Evolutionary conservation across 2,888 invertebrate genomes (phyloP), one percentile per base, ranked within the genome.

Genomic region (Nemoura dubitans): DNA sequence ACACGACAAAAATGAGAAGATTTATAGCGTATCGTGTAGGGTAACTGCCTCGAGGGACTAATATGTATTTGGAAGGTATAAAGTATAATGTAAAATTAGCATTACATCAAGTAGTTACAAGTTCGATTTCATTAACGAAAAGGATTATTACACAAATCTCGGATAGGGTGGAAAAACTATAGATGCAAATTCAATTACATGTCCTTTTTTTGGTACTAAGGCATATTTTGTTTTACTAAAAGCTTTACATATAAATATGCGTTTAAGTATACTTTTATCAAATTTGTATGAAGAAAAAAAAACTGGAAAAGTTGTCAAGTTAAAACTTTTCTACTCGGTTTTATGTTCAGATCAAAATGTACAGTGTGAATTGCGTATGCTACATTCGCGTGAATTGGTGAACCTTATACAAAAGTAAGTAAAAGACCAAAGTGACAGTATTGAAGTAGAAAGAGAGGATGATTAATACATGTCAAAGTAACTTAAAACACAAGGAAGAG

Each of bases 381-480:
- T 21, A 21, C 59, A 59, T 59, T 59, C 59, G 14, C 26, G 29
- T 84, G 84, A 84, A 28, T 28, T 59, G 76, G 84, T 84, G 29
- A 27, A 21, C 59, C 59, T 59, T 59, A n/a, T 27, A 26, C 59
- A 84, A 84, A 84, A 84, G 84, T 84, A 84, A 84, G 84, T 84
- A 25, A 76, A 76, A 76, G 84, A 27, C 76, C 59, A 76, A 76
- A 84, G 84, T 84, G 84, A 84, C 84, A 84, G 84, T 59, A 84
- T 59, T 84, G 85, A 59, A 28, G 42, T 76, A 76, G 86, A 42
- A 83, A 84, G 85, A 81, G 85, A 85, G 86, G 87, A 88, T 88
- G 88, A 88, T 88, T 88, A 88, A 88, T 88, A 87, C 88, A 84
- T 87, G 88, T 88, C 88, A 88, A 86, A 88, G 87, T 87, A 85